Conservation (phyloP, 2,888 invertebrate species). For the Drepanosiphum platanoidis region DNA sequence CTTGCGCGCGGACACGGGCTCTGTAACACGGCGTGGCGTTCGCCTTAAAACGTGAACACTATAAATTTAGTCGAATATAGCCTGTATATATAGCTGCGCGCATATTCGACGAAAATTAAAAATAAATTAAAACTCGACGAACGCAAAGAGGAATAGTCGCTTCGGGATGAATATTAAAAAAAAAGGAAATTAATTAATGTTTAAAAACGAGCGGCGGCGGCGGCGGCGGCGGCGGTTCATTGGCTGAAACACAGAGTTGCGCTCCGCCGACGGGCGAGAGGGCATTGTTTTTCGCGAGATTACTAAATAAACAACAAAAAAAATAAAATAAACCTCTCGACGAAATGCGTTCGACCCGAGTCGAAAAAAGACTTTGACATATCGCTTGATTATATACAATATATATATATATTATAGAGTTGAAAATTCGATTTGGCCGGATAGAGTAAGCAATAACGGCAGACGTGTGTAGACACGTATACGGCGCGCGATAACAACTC, state of each 20-base stretch:
- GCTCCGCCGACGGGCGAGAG: not conserved
- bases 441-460: not conserved
- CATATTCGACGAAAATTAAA: not conserved
- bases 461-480: not conserved
- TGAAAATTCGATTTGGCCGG: not conserved
- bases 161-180: not conserved
- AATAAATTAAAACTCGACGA: not conserved
- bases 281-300: not conserved
- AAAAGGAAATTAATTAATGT: conserved; percentile 7
- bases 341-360: not conserved
- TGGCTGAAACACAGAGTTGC: not conserved
- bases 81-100: not conserved
- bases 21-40: no score
- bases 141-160: not conserved
- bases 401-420: not conserved
- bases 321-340: not conserved
- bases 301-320: not conserved
- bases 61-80: not conserved
- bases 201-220: not conserved
- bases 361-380: not conserved
- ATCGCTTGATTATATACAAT: not conserved
- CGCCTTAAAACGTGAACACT: no score
- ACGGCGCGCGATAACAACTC: not conserved
- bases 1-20: no score
- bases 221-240: not conserved